A percentile compares a stretch with the other conserved stretches of the same genome.
Conservation (phyloP, 2,888 invertebrate genomes). For the Lamproptera curius region DNA sequence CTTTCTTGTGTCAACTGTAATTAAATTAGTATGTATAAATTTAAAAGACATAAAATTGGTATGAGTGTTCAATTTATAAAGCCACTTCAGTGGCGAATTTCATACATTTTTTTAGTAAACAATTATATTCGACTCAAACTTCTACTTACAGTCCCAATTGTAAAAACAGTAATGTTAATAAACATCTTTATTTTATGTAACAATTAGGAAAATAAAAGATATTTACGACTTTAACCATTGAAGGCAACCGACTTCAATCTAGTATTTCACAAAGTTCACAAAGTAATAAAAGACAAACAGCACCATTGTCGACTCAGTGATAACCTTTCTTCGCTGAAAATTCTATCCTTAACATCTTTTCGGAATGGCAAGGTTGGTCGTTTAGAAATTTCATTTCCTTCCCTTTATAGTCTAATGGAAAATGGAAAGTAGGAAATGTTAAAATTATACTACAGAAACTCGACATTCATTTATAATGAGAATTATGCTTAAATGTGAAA, state of each 20-base stretch:
- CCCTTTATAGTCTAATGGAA: constrained; percentile 23
- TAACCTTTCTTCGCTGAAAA: constrained; percentile 40
- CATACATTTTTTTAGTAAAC: no score
- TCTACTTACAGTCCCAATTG: no score
- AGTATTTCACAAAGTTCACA: constrained; percentile 31
- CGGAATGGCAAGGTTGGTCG: constrained; percentile 33
- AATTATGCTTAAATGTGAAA: no score
- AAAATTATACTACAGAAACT: constrained; percentile 11
- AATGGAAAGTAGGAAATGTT: constrained; percentile 15
- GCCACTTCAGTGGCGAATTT: no score
- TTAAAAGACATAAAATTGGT: no score
- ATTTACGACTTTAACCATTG: constrained; percentile 17
- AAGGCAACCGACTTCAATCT: constrained; percentile 28
- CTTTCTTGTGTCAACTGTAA: no score
- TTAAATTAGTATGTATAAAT: no score
- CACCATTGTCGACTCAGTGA: constrained; percentile 29
- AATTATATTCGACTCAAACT: no score
- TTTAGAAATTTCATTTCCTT: constrained; percentile 34
- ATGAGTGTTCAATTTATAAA: no score
- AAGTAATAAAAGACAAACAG: constrained; percentile 40
- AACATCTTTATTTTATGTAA: no score
- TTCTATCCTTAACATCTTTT: constrained; percentile 35
- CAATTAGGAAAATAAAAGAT: background rate
- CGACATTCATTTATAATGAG: background rate
- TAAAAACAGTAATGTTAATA: no score